Conservation (phyloP, 2,113 vertebrate genomes). For the Natator depressus region DNA sequence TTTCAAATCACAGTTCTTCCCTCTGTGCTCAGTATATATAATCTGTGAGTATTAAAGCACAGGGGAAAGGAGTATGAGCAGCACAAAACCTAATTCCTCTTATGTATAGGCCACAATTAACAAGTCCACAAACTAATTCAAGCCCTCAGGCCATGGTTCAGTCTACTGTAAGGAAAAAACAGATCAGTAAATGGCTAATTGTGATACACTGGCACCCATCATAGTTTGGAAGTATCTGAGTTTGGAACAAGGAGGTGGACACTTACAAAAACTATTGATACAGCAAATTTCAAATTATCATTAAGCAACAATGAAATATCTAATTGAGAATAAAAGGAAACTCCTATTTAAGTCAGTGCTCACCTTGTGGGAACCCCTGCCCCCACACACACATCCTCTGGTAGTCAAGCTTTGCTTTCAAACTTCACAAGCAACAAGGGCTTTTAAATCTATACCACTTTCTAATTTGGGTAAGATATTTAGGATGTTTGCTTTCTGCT, state of each 20-base stretch:
- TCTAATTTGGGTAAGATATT: background rate
- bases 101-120: background rate
- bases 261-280: background rate
- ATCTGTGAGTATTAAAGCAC: background rate
- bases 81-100: background rate
- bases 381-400: too few relatives aligned
- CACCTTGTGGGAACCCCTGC: background rate
- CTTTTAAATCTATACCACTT: background rate
- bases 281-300: background rate
- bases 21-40: background rate
- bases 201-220: background rate
- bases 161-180: background rate
- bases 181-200: background rate
- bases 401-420: background rate
- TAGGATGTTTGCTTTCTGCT: background rate
- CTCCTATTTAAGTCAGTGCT: background rate
- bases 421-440: background rate
- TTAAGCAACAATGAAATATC: fast-evolving
- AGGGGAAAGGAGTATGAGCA: background rate
- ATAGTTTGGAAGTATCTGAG: background rate
- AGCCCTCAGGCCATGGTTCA: background rate
- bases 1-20: background rate
- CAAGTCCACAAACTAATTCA: background rate
- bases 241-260: background rate
- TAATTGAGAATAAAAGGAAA: background rate